phyloP scores from a whole-genome alignment of 2,797 vertebrate species.

The Furcifer pardalis region DNA sequence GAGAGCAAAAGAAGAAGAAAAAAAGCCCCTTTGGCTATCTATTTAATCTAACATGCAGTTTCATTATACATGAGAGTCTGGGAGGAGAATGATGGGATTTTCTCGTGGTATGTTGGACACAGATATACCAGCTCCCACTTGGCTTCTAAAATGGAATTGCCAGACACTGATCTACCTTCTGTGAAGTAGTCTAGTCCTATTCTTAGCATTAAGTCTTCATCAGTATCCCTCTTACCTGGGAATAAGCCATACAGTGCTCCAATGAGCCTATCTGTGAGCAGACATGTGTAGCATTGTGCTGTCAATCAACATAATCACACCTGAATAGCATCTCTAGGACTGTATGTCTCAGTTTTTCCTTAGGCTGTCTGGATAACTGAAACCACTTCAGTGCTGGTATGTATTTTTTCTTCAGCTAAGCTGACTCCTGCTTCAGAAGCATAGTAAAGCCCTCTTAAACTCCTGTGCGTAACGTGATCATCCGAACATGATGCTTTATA shows the following conservation, averaged over 20 bases:
- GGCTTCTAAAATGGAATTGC: neutral
- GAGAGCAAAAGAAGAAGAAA: neutral
- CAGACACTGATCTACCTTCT: neutral
- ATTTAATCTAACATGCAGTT: neutral
- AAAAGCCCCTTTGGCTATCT: neutral
- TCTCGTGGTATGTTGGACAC: neutral
- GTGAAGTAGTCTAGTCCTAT: neutral
- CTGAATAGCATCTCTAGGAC: neutral
- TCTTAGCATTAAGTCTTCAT: neutral
- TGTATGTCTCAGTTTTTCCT: neutral
- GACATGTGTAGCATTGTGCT: too few species aligned
- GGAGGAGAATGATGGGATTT: neutral
- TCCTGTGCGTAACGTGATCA: neutral
- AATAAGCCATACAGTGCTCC: neutral
- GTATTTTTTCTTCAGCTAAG: neutral
- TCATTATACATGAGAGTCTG: neutral
- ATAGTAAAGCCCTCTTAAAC: neutral
- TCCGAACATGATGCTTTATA: neutral
- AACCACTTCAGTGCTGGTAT: neutral
- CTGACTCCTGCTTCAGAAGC: neutral
- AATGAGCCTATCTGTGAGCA: neutral
- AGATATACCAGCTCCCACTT: neutral
- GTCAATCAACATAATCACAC: neutral
- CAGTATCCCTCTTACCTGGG: neutral
- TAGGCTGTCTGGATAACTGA: neutral